Percentiles rank a stretch among this genome's conserved stretches.
phyloP scores from a whole-genome alignment of 2,888 invertebrate species.

The Dolomedes plantarius region DNA sequence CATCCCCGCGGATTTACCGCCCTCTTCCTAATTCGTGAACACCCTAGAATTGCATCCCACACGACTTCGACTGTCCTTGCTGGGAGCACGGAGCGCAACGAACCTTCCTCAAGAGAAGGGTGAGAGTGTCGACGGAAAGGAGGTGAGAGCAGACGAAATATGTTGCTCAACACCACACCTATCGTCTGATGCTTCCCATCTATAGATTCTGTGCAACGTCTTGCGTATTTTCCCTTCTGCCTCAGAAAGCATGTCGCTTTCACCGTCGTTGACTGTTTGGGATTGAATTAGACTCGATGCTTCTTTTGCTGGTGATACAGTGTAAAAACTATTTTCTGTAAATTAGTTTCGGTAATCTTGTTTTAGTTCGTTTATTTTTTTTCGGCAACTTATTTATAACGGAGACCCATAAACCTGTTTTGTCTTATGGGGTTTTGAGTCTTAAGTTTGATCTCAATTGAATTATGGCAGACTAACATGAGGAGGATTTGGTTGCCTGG shows the following conservation, averaged over 20 bases:
- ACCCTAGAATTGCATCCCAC: conserved; percentile 13
- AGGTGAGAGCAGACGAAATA: not conserved
- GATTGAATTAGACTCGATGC: not conserved
- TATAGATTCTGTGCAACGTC: not conserved
- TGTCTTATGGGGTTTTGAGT: too few relatives aligned
- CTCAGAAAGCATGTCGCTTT: not conserved
- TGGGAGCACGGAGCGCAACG: not conserved
- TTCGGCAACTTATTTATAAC: too few relatives aligned
- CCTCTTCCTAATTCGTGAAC: conserved; percentile 3
- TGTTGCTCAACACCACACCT: not conserved
- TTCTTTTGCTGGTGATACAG: not conserved
- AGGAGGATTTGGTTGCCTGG: too few relatives aligned
- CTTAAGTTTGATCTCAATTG: too few relatives aligned
- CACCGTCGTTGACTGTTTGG: not conserved
- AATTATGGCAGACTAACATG: too few relatives aligned
- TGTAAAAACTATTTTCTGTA: not conserved
- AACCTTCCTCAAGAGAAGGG: not conserved
- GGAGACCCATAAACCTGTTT: too few relatives aligned
- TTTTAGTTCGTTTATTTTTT: too few relatives aligned
- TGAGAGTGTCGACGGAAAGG: not conserved
- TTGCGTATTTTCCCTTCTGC: not conserved
- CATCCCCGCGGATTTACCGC: not conserved
- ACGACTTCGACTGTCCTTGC: not conserved
- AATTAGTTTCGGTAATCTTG: too few relatives aligned
- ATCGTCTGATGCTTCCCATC: not conserved